A percentile compares a stretch with the other conserved stretches of the same genome.
These are phyloP conservation scores for Stenurella melanura DNA, from an alignment of 2,888 invertebrate genomes.

Conservation along the genomic window DNA sequence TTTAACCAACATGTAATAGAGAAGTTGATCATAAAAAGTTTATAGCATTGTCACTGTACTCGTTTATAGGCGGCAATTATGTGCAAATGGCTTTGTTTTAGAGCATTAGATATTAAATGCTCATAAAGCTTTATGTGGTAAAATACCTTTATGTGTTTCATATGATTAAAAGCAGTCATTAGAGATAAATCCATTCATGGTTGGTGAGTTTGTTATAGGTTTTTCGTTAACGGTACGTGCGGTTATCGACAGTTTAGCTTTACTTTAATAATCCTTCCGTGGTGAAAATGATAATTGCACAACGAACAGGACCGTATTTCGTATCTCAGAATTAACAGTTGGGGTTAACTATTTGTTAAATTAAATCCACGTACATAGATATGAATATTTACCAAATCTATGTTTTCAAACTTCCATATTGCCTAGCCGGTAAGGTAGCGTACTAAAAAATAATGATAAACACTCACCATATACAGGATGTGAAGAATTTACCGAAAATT, in stretches of 20 bases:
- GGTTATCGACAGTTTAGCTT: constrained; percentile 48
- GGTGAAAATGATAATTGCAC: constrained; percentile 55
- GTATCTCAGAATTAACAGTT: too few relatives aligned
- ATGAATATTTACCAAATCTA: too few relatives aligned
- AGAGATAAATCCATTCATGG: constrained; percentile 55
- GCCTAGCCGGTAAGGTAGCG: too few relatives aligned
- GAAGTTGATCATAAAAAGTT: too few relatives aligned
- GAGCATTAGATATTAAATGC: constrained; percentile 11
- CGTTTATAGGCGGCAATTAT: neutral
- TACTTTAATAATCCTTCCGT: constrained; percentile 52
- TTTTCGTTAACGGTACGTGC: constrained; percentile 51
- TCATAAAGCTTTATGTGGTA: constrained; percentile 22
- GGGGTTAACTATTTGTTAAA: too few relatives aligned
- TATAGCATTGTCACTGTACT: neutral
- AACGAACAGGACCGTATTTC: constrained; percentile 31
- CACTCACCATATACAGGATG: too few relatives aligned
- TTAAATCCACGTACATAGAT: too few relatives aligned
- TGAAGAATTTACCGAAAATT: too few relatives aligned
- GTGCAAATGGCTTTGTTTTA: constrained; percentile 11
- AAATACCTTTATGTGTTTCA: constrained; percentile 34
- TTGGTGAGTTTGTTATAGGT: constrained; percentile 48
- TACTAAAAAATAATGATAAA: too few relatives aligned
- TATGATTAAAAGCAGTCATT: constrained; percentile 52
- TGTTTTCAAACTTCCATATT: too few relatives aligned
- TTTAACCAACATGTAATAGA: too few relatives aligned